Evolutionary conservation across 2,797 vertebrate species (phyloP), one percentile per base, ranked within the genome.

Genomic region (Characodon lateralis): DNA sequence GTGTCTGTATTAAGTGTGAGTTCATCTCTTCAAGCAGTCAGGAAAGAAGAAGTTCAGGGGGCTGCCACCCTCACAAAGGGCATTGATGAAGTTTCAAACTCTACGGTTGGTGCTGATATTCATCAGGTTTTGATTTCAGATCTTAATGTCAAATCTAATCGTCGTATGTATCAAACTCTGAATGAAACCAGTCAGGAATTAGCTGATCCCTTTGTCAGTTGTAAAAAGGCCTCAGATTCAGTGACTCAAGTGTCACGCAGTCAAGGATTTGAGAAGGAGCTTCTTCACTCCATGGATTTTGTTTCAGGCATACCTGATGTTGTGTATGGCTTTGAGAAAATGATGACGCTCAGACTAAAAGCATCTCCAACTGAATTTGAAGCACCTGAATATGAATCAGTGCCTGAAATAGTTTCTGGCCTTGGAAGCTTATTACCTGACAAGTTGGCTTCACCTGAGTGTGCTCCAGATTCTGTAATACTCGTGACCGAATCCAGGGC

Each of bases 361-460:
- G 53, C 73, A 48, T 61, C 56, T 61, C 7, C 16, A 58, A 6
- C 10, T 63, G 77, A 81, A 6, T 78, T 9, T 16, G 73, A 78
- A 61, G 28, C 20, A 63, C 73, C 55, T 18, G 51, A 13, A 41
- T 55, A 53, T 76, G 82, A 88, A 81, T 78, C 74, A 31, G 66
- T 79, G 56, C 79, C 31, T 77, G 83, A 88, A 63, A 59, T 24
- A 2, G 31, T 48, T 71, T 55, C 22, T 81, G 84, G 77, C 26
- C 3, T 20, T 85, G 46, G 68, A 41, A 72, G 48, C 13, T 79
- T 63, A 28, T 16, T 39, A 74, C 65, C 85, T 83, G 73, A 74
- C 43, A 74, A 84, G 83, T 89, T 88, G 69, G 79, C 72, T 63
- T 90, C 89, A 84, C 76, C 63, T 79, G 89, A 93, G 74, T 90